phyloP scores from a whole-genome alignment of 2,888 invertebrate species.

The Tetragnatha montana region DNA sequence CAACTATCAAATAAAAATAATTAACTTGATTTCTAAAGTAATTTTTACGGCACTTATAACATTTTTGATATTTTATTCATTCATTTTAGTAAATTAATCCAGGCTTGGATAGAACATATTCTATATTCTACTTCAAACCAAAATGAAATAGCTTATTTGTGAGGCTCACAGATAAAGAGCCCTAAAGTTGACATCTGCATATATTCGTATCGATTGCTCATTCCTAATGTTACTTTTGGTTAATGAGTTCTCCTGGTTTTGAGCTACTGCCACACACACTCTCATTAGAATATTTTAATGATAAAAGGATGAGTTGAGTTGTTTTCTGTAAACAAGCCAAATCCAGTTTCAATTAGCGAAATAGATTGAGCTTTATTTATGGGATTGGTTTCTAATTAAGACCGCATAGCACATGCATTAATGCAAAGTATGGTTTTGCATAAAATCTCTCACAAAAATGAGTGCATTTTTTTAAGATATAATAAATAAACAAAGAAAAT shows the following conservation, averaged over 20 bases:
- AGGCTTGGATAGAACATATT: conserved; percentile 31
- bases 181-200: conserved; percentile 14
- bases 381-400: not conserved
- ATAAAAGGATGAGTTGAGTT: conserved; percentile 2
- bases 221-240: conserved; percentile 44
- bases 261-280: conserved; percentile 23
- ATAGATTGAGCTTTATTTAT: not conserved
- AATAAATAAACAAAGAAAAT: too few relatives aligned
- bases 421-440: too few relatives aligned
- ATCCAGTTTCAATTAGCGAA: not conserved
- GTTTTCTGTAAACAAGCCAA: not conserved
- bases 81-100: conserved; percentile 41
- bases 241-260: conserved; percentile 45
- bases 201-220: conserved; percentile 34
- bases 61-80: too few relatives aligned
- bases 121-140: conserved; percentile 8
- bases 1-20: too few relatives aligned
- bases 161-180: conserved; percentile 43
- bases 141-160: conserved; percentile 13
- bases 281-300: not conserved
- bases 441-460: too few relatives aligned
- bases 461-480: too few relatives aligned
- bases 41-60: too few relatives aligned
- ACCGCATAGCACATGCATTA: too few relatives aligned
- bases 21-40: too few relatives aligned